Evolutionary conservation across 2,888 invertebrate species (phyloP).

Genomic region (Gisinianus flammeolus): DNA sequence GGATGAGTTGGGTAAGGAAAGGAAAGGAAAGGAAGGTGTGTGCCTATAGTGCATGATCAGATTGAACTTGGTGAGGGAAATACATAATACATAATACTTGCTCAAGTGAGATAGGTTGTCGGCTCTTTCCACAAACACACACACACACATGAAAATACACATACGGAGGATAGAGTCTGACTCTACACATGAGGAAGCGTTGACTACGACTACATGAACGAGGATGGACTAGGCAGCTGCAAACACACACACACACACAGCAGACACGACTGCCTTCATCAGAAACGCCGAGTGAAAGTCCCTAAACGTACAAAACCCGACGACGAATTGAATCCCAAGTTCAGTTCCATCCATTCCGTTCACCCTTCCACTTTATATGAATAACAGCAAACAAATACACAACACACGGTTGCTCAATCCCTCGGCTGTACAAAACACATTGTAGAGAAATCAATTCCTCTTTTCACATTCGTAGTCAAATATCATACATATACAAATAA

Average conservation of each 20-base stretch:
- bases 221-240: neutral
- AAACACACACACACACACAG: too few relatives aligned
- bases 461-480: too few relatives aligned
- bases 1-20: neutral
- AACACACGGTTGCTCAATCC: neutral
- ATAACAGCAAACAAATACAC: neutral
- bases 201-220: neutral
- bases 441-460: too few relatives aligned
- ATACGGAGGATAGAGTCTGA: neutral
- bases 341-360: constrained; percentile 2
- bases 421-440: too few relatives aligned
- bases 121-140: neutral
- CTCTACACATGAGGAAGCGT: neutral
- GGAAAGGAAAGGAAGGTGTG: neutral
- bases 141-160: neutral
- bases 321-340: neutral
- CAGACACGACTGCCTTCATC: neutral
- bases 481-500: too few relatives aligned
- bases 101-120: constrained; percentile 3
- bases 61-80: neutral
- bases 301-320: neutral
- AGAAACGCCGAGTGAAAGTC: neutral
- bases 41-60: neutral
- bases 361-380: neutral
- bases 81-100: too few relatives aligned